Evolutionary conservation across 1,140 invertebrate species (phyloP), one percentile per base, ranked within the genome.

Genomic region (Neuroterus valhalla): DNA sequence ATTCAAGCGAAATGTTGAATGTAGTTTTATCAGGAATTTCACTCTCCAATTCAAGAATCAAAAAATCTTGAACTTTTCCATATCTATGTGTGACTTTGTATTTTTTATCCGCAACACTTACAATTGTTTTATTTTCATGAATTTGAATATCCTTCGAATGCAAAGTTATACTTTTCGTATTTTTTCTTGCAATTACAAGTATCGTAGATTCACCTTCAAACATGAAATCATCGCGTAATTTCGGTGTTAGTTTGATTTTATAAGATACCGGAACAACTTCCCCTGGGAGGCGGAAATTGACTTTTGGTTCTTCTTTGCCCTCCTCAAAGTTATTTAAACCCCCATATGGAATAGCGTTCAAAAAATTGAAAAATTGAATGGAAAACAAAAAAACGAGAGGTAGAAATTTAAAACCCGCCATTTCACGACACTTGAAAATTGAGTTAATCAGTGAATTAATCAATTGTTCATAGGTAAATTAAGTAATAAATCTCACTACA

Each of bases 1-100:
- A 94, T 0, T 72, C 50, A 52, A 93, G 91, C 10, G 85, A 85
- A 23, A 93, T 85, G 11, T 75, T 82, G 62, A 93, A 89, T 5
- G 81, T 52, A 0, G 72, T 66, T 2, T 84, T 85, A 6, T 72
- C 70, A 15, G 66, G 11, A 17, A 93, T 78, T 2, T 80, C 67
- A 0, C 70, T 26, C 12, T 72, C 26, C 11, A 92, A 77, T 44
- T 84, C 87, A 0, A 93, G 87, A 43, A 76, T 79, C 1, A 82
- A 52, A 11, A 83, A 82, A 43, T 81, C 72, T n/a, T 50, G 69
- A 1, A 45, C 15, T 6, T 70, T 50, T 38, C 70, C 26, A 17
- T 74, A 46, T 19, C 23, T 38, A 38, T 38, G 31, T 38, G 1
- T 19, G 48, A 3, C 8, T n/a, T 71, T 17, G 3, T 3, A 1